These are phyloP conservation scores for Ctenoplectra terminalis DNA, from an alignment of 1,140 invertebrate genomes.

Conservation along the genomic window DNA sequence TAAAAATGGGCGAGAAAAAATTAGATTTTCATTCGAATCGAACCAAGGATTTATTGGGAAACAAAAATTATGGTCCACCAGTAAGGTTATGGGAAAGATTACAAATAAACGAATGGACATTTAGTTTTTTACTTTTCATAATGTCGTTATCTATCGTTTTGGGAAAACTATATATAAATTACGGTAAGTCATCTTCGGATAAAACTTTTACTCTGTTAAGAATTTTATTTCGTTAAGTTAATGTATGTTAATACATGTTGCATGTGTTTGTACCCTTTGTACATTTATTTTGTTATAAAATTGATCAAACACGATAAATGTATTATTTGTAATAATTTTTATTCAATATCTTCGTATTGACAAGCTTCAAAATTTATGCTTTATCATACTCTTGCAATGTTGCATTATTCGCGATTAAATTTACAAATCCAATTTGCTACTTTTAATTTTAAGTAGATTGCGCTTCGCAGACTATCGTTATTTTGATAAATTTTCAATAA, in stretches of 20 bases:
- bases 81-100: slow-evolving; percentile 55
- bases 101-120: slow-evolving; percentile 69
- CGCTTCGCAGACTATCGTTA: neutral
- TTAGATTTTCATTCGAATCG: slow-evolving; percentile 10
- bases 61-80: neutral
- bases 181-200: slow-evolving; percentile 62
- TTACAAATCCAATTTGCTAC: slow-evolving; percentile 13
- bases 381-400: neutral
- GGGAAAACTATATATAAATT: slow-evolving; percentile 69
- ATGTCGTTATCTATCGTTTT: slow-evolving; percentile 69
- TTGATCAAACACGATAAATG: neutral
- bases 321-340: neutral
- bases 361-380: slow-evolving; percentile 17
- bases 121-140: slow-evolving; percentile 66
- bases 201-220: neutral
- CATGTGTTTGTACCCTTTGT: neutral
- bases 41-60: neutral
- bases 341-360: slow-evolving; percentile 48
- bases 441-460: neutral
- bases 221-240: neutral
- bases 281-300: slow-evolving; percentile 15
- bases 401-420: slow-evolving; percentile 20
- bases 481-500: too few relatives aligned
- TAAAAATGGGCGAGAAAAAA: slow-evolving; percentile 11
- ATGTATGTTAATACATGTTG: slow-evolving; percentile 6